phyloP scores from a whole-genome alignment of 2,888 invertebrate species.

The Stenodema calcarata region DNA sequence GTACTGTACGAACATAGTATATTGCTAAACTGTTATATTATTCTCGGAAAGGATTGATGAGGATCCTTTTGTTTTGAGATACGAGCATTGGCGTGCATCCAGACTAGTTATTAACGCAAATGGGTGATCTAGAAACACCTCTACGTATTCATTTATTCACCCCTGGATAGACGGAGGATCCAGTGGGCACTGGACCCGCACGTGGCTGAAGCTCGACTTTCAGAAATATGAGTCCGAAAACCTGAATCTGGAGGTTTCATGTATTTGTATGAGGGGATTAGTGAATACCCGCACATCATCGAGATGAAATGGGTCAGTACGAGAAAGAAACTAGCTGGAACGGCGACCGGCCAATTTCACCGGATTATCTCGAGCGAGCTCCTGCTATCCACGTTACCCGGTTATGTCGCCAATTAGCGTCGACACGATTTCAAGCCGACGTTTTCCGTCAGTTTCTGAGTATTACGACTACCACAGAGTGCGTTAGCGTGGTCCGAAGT shows the following conservation, averaged over 20 bases:
- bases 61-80: no score
- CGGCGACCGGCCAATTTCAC: not conserved
- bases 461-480: not conserved
- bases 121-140: no score
- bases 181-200: no score
- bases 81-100: no score
- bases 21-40: no score
- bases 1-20: no score
- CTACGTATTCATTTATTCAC: no score
- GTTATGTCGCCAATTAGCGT: constrained; percentile 2
- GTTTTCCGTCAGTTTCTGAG: not conserved
- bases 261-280: no score
- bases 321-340: not conserved
- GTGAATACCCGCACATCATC: not conserved
- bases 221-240: not conserved
- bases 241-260: not conserved
- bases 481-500: not conserved
- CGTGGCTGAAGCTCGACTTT: no score
- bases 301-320: not conserved
- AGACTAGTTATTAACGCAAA: no score
- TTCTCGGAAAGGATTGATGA: no score
- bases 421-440: not conserved
- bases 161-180: no score
- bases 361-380: not conserved
- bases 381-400: not conserved